These are phyloP conservation scores for Sebastes fasciatus DNA, from an alignment of 2,113 vertebrate genomes.

Conservation along the genomic window DNA sequence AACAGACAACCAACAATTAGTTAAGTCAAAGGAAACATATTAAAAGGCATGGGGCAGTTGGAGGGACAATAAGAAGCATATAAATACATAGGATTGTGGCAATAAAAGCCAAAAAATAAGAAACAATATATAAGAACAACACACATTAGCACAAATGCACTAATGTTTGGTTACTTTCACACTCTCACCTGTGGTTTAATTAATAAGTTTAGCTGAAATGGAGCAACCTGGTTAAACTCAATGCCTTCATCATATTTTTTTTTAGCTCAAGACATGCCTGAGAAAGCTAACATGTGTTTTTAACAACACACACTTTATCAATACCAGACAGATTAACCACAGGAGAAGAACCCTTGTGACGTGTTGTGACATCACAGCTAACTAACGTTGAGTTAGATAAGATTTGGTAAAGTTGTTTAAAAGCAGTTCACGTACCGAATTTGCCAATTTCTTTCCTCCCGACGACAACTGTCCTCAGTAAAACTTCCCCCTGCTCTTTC, in stretches of 20 bases:
- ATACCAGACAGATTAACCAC: not conserved
- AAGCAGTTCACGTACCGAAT: slow-evolving; percentile 59
- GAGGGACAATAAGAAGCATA: too few species aligned
- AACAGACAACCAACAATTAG: too few species aligned
- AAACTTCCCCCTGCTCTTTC: not conserved
- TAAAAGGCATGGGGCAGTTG: too few species aligned
- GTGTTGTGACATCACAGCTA: not conserved
- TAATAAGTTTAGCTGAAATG: not conserved
- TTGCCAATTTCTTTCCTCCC: slow-evolving; percentile 47
- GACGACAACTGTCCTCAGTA: not conserved
- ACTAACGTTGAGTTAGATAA: slow-evolving; percentile 10
- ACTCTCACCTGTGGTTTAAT: not conserved
- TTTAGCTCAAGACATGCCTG: not conserved
- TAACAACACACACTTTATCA: not conserved
- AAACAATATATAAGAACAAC: too few species aligned
- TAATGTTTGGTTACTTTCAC: not conserved
- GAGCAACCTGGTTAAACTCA: not conserved
- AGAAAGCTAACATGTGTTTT: not conserved
- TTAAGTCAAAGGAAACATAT: too few species aligned
- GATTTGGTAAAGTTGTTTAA: slow-evolving; percentile 27
- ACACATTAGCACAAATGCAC: not conserved
- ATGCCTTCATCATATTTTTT: not conserved
- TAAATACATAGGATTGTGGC: too few species aligned
- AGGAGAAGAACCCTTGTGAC: not conserved
- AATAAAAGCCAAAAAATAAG: too few species aligned